Evolutionary conservation across 2,113 vertebrate genomes (phyloP).

Genomic region (Apodemus sylvaticus): DNA sequence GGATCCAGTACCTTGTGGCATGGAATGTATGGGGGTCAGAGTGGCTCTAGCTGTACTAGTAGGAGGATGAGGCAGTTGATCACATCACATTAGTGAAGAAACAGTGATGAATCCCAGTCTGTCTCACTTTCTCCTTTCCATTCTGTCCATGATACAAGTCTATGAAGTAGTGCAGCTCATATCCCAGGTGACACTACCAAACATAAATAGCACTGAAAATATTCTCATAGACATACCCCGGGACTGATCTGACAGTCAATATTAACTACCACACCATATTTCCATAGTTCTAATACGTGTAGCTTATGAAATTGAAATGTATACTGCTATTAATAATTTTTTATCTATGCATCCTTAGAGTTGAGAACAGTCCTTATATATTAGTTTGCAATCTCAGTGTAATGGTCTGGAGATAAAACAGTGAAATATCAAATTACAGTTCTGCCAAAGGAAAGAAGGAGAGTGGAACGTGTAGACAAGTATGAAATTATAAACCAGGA

Average conservation of each 20-base stretch:
- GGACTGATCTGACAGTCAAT: not conserved
- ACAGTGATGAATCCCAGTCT: not conserved
- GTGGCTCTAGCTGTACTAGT: no score
- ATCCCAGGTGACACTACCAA: no score
- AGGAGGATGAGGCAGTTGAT: no score
- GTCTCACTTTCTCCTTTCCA: not conserved
- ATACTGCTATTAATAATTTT: not conserved
- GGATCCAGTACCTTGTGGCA: not conserved
- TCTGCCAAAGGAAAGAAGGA: not conserved
- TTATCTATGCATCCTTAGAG: not conserved
- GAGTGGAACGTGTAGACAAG: not conserved
- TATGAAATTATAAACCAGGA: not conserved
- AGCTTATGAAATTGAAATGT: not conserved
- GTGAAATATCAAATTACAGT: not conserved
- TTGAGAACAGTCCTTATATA: not conserved
- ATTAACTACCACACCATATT: not conserved
- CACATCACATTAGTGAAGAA: not conserved
- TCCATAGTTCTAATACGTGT: not conserved
- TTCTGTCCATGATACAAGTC: not conserved
- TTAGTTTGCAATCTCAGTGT: not conserved
- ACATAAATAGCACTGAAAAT: not conserved
- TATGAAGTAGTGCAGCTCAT: not conserved
- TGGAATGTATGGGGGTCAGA: no score
- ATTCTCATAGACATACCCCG: not conserved
- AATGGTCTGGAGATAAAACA: not conserved